Percentiles rank a stretch among this genome's conserved stretches.
These are phyloP conservation scores for Fabriciana adippe DNA, from an alignment of 2,888 invertebrate species.

Conservation along the genomic window DNA sequence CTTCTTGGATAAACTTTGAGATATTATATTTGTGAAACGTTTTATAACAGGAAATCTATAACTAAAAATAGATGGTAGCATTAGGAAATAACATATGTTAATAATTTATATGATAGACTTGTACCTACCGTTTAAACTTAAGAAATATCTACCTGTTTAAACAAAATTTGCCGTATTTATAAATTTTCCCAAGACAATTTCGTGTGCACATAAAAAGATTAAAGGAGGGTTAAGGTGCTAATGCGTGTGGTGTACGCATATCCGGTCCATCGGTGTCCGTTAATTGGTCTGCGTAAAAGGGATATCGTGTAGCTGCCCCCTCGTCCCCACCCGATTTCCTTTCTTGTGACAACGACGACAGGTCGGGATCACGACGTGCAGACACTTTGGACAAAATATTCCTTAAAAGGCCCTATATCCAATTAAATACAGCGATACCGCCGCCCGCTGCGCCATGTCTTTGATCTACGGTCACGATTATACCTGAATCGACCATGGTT, in stretches of 20 bases:
- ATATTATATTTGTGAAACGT: slow-evolving; percentile 35
- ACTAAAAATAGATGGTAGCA: slow-evolving; percentile 11
- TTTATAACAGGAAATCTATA: slow-evolving; percentile 37
- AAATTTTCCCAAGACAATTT: slow-evolving; percentile 58
- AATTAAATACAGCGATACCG: slow-evolving; percentile 56
- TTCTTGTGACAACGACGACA: slow-evolving; percentile 59
- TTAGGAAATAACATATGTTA: neutral
- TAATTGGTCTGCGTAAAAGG: slow-evolving; percentile 82
- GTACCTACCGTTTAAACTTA: neutral
- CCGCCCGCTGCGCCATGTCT: slow-evolving; percentile 54
- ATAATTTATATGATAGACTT: neutral
- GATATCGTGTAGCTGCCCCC: slow-evolving; percentile 76
- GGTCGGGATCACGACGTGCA: slow-evolving; percentile 56
- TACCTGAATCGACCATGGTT: slow-evolving; percentile 40
- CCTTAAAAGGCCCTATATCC: slow-evolving; percentile 56
- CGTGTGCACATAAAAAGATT: slow-evolving; percentile 69
- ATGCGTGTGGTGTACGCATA: slow-evolving; percentile 73
- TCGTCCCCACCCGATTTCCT: slow-evolving; percentile 64
- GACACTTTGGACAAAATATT: slow-evolving; percentile 54
- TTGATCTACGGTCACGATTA: slow-evolving; percentile 52
- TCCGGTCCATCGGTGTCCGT: slow-evolving; percentile 78
- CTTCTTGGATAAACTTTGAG: slow-evolving; percentile 26
- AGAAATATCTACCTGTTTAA: slow-evolving; percentile 9
- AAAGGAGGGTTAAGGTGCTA: slow-evolving; percentile 78
- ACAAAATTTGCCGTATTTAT: slow-evolving; percentile 51